These are phyloP conservation scores for Bubalus kerabau DNA, from an alignment of 2,113 vertebrate genomes.

Conservation along the genomic window DNA sequence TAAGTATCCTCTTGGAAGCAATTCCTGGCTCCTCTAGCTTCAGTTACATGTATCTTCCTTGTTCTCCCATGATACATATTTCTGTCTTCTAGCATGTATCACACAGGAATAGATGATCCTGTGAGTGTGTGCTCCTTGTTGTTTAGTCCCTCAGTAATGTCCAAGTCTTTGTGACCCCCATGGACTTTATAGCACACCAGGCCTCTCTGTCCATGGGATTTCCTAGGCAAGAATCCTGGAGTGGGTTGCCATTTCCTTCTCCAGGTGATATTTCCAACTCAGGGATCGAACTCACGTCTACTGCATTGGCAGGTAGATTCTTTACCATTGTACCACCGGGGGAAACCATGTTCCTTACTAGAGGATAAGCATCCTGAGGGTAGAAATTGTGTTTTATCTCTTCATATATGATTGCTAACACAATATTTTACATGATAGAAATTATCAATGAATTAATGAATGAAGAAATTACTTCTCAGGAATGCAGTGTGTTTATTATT, in stretches of 20 bases:
- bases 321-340: not conserved
- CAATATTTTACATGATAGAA: not conserved
- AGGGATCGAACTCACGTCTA: not conserved
- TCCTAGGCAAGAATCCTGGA: not conserved
- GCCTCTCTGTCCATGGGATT: not conserved
- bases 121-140: not conserved
- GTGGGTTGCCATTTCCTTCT: not conserved
- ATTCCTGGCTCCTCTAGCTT: not conserved
- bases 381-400: not conserved
- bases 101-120: not conserved
- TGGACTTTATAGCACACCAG: not conserved
- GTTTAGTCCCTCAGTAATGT: not conserved
- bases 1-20: not conserved
- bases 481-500: not conserved
- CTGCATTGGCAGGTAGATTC: not conserved
- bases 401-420: not conserved
- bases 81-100: not conserved
- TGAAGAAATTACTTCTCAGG: not conserved
- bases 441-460: not conserved
- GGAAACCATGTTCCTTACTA: not conserved
- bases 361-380: not conserved
- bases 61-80: not conserved
- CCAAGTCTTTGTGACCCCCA: not conserved
- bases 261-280: not conserved
- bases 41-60: not conserved